phyloP scores from a whole-genome alignment of 2,888 invertebrate genomes.

The Stenoptilia bipunctidactyla region DNA sequence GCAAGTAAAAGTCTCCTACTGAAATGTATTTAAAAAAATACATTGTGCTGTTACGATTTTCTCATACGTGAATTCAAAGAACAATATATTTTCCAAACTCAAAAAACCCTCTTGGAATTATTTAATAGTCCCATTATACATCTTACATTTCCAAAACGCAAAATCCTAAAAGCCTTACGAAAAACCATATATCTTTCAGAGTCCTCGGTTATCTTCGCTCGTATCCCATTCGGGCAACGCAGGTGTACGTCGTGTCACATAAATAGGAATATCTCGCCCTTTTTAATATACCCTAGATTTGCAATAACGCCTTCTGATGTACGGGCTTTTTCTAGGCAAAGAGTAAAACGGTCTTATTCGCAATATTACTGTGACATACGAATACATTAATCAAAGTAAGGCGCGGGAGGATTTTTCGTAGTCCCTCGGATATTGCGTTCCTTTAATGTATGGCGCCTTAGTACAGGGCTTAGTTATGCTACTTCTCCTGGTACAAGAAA shows the following conservation, averaged over 20 bases:
- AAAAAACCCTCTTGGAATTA: too few species aligned
- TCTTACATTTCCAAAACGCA: neutral
- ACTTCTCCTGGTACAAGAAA: too few species aligned
- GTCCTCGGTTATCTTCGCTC: slow-evolving; percentile 19
- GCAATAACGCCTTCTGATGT: slow-evolving; percentile 52
- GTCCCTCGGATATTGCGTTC: slow-evolving; percentile 47
- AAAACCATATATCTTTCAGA: slow-evolving; percentile 12
- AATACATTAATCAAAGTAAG: slow-evolving; percentile 63
- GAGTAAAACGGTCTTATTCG: slow-evolving; percentile 39
- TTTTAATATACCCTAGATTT: slow-evolving; percentile 69
- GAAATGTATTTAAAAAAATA: too few species aligned
- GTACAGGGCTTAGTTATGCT: slow-evolving; percentile 33
- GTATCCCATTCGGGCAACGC: slow-evolving; percentile 23
- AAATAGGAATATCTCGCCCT: slow-evolving; percentile 47
- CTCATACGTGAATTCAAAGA: too few species aligned
- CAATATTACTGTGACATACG: slow-evolving; percentile 59
- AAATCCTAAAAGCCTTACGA: slow-evolving; percentile 3
- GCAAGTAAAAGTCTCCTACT: too few species aligned
- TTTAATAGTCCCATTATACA: too few species aligned
- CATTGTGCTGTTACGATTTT: too few species aligned
- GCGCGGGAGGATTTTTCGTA: slow-evolving; percentile 34
- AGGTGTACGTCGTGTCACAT: slow-evolving; percentile 46
- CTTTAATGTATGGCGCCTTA: slow-evolving; percentile 48
- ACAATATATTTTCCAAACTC: too few species aligned
- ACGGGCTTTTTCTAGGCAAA: slow-evolving; percentile 33